Evolutionary conservation across 2,797 vertebrate species (phyloP), one percentile per base, ranked within the genome.

Genomic region (Momotus momota): DNA sequence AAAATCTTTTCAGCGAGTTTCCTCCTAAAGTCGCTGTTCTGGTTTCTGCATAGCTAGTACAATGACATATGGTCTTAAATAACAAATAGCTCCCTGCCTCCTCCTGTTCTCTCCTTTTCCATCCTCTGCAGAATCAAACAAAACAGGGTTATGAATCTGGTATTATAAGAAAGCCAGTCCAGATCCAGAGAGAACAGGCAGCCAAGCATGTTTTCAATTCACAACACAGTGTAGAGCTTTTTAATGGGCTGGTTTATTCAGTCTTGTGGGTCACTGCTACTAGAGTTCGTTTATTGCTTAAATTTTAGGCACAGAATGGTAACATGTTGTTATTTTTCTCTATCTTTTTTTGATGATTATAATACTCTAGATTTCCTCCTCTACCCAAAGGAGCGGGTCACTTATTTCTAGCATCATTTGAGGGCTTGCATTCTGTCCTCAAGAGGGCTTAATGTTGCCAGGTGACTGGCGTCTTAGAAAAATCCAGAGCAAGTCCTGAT

Each of bases 51-150:
- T 40, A 92, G 84, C 70, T 84, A 33, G 15, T 89, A 91, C 66
- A 82, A 86, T 81, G 83, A 83, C 91, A 93, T 89, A 89, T 35
- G 71, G 86, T 29, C 88, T 94, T 86, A 97, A 96, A 96, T 95
- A 92, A 93, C 72, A 94, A 93, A 91, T 41, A 75, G 61, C 12
- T 90, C 54, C 73, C 87, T 79, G 60, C 54, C 65, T 94, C 49
- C 73, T 85, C 49, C 84, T 4, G 7, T 77, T 83, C 80, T 91
- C 65, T 90, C 75, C 65, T 86, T 78, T 89, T 74, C 72, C 31
- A 74, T 18, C n/a, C 43, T 61, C 74, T 48, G 46, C 73, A 81
- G 62, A 89, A 92, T 33, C 21, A n/a, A 85, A 78, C 61, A 83
- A 45, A 65, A 25, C 11, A 70, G 33, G 54, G 55, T 89, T 93